These are phyloP conservation scores for Dermochelys coriacea DNA, from an alignment of 2,797 vertebrate species.

Conservation along the genomic window DNA sequence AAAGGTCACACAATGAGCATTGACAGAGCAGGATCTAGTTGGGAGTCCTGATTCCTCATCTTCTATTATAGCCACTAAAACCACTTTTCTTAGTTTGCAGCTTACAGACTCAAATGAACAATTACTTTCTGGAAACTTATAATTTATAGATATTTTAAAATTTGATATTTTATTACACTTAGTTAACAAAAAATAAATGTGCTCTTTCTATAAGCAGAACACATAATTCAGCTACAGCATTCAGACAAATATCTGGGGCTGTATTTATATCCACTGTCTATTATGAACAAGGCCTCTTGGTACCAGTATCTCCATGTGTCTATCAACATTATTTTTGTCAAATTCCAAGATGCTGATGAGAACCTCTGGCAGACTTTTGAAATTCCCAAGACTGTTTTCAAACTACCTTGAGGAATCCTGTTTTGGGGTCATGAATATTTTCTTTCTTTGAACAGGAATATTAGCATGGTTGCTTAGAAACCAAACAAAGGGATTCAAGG, in stretches of 20 bases:
- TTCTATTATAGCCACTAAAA: neutral
- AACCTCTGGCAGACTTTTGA: constrained; percentile 18
- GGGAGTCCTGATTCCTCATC: neutral
- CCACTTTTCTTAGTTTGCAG: neutral
- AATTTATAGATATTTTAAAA: neutral
- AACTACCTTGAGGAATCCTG: constrained; percentile 62
- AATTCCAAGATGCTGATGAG: neutral
- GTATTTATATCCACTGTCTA: neutral
- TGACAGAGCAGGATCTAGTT: neutral
- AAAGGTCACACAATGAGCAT: neutral
- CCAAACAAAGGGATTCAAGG: constrained; percentile 70
- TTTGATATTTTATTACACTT: neutral
- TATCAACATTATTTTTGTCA: neutral
- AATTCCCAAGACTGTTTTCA: constrained; percentile 6
- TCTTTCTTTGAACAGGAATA: constrained; percentile 56
- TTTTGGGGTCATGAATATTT: constrained; percentile 41
- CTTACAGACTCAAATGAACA: neutral
- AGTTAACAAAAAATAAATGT: neutral
- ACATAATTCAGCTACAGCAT: neutral
- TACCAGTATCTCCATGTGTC: neutral
- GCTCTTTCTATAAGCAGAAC: neutral
- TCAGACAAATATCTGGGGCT: neutral
- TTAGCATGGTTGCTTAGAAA: constrained; percentile 79
- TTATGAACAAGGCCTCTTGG: neutral
- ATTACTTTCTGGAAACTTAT: neutral